A percentile compares a stretch with the other conserved stretches of the same genome.
phyloP scores from a whole-genome alignment of 2,888 invertebrate species.

The Lycophotia porphyrea region DNA sequence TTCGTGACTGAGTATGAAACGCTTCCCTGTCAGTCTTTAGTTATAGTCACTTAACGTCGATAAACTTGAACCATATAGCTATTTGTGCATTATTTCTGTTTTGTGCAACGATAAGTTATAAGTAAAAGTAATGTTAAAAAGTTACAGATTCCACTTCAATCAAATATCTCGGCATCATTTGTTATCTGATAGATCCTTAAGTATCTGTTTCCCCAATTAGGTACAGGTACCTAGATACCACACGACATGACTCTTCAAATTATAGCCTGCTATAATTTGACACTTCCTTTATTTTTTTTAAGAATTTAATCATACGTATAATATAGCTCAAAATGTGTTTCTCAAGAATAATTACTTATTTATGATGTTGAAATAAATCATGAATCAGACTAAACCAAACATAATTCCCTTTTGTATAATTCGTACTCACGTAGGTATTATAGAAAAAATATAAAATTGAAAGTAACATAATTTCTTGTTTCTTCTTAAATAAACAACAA shows the following conservation, averaged over 20 bases:
- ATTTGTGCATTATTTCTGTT: slow-evolving; percentile 4
- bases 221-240: too few species aligned
- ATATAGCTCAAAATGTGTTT: neutral
- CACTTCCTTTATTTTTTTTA: neutral
- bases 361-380: neutral
- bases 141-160: neutral
- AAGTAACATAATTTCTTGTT: neutral
- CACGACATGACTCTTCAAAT: neutral
- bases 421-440: neutral
- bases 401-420: neutral
- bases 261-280: neutral
- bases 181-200: neutral
- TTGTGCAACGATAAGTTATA: neutral
- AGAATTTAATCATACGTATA: neutral
- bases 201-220: neutral
- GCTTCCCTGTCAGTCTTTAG: slow-evolving; percentile 61
- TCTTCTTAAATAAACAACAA: neutral
- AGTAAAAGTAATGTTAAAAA: neutral
- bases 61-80: slow-evolving; percentile 27
- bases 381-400: neutral
- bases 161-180: neutral
- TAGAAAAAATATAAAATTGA: neutral
- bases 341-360: neutral
- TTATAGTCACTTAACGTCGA: slow-evolving; percentile 44
- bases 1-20: slow-evolving; percentile 76